phyloP scores from a whole-genome alignment of 2,797 vertebrate genomes.

The Balearica regulorum region DNA sequence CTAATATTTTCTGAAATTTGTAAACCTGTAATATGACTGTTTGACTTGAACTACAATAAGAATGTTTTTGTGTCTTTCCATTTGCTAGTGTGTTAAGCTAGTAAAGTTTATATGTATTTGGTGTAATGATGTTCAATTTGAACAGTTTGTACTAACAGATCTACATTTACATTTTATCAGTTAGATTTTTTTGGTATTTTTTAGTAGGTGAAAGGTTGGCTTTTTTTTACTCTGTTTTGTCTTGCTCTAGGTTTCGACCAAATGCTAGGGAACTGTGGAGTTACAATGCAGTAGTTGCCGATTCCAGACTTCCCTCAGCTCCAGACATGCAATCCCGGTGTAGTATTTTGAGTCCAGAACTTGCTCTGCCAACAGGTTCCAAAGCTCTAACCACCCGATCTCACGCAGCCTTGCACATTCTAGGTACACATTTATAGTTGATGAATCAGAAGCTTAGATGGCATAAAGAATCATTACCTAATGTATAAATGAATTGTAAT shows the following conservation, averaged over 20 bases:
- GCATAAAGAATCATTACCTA: not conserved
- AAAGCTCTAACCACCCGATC: constrained; percentile 94
- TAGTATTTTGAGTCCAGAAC: constrained; percentile 94
- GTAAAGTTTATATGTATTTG: not conserved
- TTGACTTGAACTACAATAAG: not conserved
- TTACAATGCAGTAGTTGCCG: constrained; percentile 96
- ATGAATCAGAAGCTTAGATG: not conserved
- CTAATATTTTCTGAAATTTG: not conserved
- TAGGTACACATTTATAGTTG: constrained; percentile 78
- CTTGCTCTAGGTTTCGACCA: constrained; percentile 84
- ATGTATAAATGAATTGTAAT: not conserved
- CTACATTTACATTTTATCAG: not conserved
- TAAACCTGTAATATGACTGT: not conserved
- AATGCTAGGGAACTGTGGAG: constrained; percentile 92
- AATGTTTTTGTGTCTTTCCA: not conserved
- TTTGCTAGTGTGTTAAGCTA: not conserved
- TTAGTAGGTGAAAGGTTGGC: not conserved
- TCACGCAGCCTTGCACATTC: constrained; percentile 95
- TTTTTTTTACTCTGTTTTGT: not conserved
- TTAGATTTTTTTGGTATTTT: not conserved
- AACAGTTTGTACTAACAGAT: not conserved
- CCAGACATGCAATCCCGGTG: constrained; percentile 92
- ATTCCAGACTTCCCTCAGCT: constrained; percentile 90
- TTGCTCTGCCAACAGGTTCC: constrained; percentile 91
- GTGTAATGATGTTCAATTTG: not conserved